Evolutionary conservation across 2,113 vertebrate genomes (phyloP).

Genomic region (Pithys albifrons): DNA sequence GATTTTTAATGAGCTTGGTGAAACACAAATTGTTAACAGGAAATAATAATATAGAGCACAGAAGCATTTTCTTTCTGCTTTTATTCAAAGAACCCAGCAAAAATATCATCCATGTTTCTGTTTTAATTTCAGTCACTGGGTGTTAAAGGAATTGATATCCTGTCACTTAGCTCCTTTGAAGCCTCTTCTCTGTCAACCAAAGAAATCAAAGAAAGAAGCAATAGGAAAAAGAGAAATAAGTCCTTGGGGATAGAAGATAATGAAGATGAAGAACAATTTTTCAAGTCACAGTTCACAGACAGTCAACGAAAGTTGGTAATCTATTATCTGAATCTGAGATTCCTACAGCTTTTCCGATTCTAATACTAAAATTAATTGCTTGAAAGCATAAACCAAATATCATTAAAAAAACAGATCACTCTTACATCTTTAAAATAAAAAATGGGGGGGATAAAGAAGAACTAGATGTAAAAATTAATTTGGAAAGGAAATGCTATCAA

Average conservation of each 20-base stretch:
- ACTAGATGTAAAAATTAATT: neutral
- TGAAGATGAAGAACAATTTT: slow-evolving; percentile 73
- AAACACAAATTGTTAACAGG: neutral
- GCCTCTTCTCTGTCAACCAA: slow-evolving; percentile 75
- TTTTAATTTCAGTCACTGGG: slow-evolving; percentile 69
- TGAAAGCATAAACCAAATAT: neutral
- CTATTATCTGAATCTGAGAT: slow-evolving; percentile 3
- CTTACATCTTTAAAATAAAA: neutral
- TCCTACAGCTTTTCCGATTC: neutral
- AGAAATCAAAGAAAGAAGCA: slow-evolving; percentile 73
- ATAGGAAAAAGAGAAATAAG: slow-evolving; percentile 74
- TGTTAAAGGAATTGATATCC: slow-evolving; percentile 78
- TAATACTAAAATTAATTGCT: neutral
- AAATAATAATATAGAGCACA: neutral
- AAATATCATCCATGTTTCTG: neutral
- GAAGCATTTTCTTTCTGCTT: neutral
- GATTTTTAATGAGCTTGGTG: neutral
- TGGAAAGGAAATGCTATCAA: neutral
- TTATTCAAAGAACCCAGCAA: neutral
- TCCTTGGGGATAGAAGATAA: slow-evolving; percentile 76
- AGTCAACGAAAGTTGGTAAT: slow-evolving; percentile 75
- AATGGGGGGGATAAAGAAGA: neutral
- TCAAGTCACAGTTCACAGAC: slow-evolving; percentile 75
- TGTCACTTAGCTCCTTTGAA: slow-evolving; percentile 75
- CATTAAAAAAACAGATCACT: neutral